Evolutionary conservation across 2,113 vertebrate species (phyloP).

Genomic region (Lepisosteus osseus): DNA sequence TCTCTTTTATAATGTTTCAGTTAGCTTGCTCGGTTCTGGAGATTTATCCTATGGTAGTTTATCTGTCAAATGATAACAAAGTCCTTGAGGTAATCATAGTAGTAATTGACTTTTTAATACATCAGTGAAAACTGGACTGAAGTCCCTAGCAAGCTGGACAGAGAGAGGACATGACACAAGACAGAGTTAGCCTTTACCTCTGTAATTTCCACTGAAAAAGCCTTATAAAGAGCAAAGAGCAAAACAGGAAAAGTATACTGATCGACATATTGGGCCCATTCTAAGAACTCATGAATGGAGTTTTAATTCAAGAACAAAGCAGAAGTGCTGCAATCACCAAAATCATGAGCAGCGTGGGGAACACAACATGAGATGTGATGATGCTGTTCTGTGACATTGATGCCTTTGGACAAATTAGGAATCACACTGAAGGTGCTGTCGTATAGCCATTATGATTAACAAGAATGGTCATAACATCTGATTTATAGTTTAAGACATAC

Average conservation of each 20-base stretch:
- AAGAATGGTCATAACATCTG: too few relatives aligned
- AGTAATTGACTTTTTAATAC: slow-evolving; percentile 65
- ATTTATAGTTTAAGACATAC: too few relatives aligned
- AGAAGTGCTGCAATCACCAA: neutral
- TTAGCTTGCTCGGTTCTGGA: slow-evolving; percentile 34
- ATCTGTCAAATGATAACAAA: slow-evolving; percentile 74
- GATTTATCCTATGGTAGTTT: slow-evolving; percentile 62
- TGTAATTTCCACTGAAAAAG: slow-evolving; percentile 38
- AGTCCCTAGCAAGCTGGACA: slow-evolving; percentile 39
- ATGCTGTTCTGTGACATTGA: slow-evolving; percentile 1
- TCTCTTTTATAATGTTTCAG: slow-evolving; percentile 10
- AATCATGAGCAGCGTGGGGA: neutral
- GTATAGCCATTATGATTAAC: too few relatives aligned
- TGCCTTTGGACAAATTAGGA: slow-evolving; percentile 6
- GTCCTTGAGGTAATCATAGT: slow-evolving; percentile 69
- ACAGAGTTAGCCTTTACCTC: slow-evolving; percentile 24
- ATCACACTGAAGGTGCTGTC: neutral
- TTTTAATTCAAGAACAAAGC: slow-evolving; percentile 33
- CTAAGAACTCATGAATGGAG: slow-evolving; percentile 22
- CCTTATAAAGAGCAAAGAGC: slow-evolving; percentile 6
- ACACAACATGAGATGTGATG: neutral
- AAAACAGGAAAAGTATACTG: slow-evolving; percentile 2
- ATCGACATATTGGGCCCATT: neutral
- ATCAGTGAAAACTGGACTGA: slow-evolving; percentile 12
- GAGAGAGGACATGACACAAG: slow-evolving; percentile 1